Conservation (phyloP, 2,797 vertebrate genomes). For the Poeciliopsis paucimaculata region DNA sequence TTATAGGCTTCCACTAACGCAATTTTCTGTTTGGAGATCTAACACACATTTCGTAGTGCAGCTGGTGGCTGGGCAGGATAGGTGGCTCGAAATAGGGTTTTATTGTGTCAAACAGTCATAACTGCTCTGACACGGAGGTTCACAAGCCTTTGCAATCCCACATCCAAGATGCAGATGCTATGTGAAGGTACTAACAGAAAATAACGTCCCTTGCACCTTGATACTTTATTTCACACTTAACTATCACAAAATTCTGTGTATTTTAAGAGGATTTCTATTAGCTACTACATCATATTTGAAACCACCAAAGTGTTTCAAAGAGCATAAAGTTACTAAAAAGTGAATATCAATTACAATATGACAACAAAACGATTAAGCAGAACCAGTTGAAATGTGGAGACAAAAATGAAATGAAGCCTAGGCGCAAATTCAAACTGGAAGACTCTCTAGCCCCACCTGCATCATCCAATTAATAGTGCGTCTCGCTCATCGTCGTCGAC, state of each 20-base stretch:
- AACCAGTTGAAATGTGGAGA: background rate
- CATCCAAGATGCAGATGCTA: conserved; percentile 19
- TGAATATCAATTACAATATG: background rate
- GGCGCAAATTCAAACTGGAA: too few relatives aligned
- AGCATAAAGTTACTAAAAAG: background rate
- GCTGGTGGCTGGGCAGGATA: conserved; percentile 66
- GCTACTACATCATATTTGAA: background rate
- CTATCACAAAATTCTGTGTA: background rate
- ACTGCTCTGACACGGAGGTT: conserved; percentile 24
- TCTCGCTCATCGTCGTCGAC: too few relatives aligned
- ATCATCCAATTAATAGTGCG: too few relatives aligned
- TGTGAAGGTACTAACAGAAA: conserved; percentile 4
- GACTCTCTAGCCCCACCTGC: too few relatives aligned
- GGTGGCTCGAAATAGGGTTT: conserved; percentile 68
- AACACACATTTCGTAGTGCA: conserved; percentile 63
- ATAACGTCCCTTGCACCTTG: background rate
- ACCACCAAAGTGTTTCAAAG: background rate
- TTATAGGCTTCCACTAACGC: conserved; percentile 67
- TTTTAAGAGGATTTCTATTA: background rate
- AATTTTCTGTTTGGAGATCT: conserved; percentile 51
- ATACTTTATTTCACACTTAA: background rate
- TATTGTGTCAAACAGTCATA: conserved; percentile 45
- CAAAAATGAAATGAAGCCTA: background rate
- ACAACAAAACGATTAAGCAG: background rate
- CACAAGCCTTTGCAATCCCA: conserved; percentile 32